Base-by-base conservation (phyloP, 2,888 invertebrate species). In the Balanococcus diminutus region DNA sequence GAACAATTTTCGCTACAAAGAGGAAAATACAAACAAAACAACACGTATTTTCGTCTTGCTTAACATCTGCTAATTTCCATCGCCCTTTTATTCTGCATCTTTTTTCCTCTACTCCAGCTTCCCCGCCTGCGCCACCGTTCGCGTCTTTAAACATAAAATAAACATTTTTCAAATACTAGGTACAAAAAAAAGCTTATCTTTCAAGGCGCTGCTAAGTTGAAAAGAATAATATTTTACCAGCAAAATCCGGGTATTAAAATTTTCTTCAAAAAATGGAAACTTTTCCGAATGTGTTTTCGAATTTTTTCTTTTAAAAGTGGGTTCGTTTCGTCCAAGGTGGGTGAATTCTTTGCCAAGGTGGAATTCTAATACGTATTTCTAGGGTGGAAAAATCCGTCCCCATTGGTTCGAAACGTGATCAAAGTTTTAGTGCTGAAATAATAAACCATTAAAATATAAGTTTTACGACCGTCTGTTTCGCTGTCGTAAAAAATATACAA, bases 61-160 rank as follows among this genome's bases (percentile, higher is more conserved):
- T 31, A 67, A 14, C 67, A 67, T 67, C 67, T 67, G 67, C 67
- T 67, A 67, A 67, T 67, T 67, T 67, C 67, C 28, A 67, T 28
- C 28, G 28, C 28, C n/a, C 5, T 67, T 67, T 28, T 28, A 25
- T 61, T 61, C 25, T 61, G 25, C 61, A 8, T 28, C 6, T 67
- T 67, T 31, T 56, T 22, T 56, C 5, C 22, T 36, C 67, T 14
- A 67, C 67, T 14, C 28, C 5, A 67, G 11, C 28, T n/a, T n/a
- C n/a, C n/a, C n/a, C n/a, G n/a, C n/a, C n/a, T n/a, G n/a, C n/a
- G n/a, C n/a, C n/a, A n/a, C n/a, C n/a, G n/a, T n/a, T 28, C 67
- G 67, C 11, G 25, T 67, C 28, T 67, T 67, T 67, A 67, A 16
- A 28, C 67, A 67, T 67, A 28, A 67, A 67, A 67, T 31, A 67